Conservation (phyloP, 2,113 vertebrate species). For the Psephotus haematonotus region DNA sequence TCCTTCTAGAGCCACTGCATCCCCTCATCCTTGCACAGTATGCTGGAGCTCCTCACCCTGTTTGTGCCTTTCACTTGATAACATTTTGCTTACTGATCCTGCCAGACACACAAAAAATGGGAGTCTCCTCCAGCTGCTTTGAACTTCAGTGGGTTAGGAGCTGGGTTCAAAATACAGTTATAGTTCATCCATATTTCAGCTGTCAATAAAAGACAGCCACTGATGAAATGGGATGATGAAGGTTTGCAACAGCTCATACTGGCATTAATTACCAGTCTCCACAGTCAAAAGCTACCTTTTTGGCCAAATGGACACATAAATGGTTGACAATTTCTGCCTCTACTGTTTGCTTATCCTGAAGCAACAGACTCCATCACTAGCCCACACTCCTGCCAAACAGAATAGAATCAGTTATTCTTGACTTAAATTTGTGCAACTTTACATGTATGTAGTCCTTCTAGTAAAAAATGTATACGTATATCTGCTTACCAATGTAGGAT, state of each 20-base stretch:
- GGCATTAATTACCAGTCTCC: not conserved
- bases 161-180: not conserved
- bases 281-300: not conserved
- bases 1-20: not conserved
- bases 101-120: not conserved
- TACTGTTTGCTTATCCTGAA: not conserved
- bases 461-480: not conserved
- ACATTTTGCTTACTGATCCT: not conserved
- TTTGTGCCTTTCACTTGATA: not conserved
- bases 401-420: not conserved
- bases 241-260: not conserved
- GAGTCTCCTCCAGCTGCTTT: not conserved
- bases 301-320: not conserved
- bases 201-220: not conserved
- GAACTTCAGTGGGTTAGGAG: not conserved
- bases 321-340: fast-evolving
- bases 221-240: not conserved
- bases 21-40: not conserved
- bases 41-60: not conserved
- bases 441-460: not conserved
- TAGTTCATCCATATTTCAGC: not conserved
- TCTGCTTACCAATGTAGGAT: not conserved
- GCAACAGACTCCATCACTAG: not conserved
- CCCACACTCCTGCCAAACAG: not conserved
- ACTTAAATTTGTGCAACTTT: not conserved